Conservation (phyloP, 2,113 vertebrate genomes). For the Hippopotamus amphibius region DNA sequence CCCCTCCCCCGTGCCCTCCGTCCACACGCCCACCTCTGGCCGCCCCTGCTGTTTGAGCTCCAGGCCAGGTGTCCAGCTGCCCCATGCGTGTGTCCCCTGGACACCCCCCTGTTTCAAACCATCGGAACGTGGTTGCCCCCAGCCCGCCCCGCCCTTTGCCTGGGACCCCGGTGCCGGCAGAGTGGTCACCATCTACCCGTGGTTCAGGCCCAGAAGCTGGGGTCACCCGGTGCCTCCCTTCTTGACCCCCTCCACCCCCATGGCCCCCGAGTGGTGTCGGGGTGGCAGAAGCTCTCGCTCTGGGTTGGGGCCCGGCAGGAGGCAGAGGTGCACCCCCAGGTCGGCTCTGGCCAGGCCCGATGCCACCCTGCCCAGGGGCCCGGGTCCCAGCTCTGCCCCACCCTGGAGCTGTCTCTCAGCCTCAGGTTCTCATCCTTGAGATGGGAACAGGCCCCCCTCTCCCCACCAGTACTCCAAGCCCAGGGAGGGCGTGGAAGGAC, state of each 20-base stretch:
- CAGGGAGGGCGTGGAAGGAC: not conserved
- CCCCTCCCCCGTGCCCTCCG: not conserved
- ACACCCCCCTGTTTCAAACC: too few relatives aligned
- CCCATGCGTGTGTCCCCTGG: not conserved
- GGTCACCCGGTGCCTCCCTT: not conserved
- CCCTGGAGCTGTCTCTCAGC: not conserved
- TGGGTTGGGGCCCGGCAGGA: not conserved
- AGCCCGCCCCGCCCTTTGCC: not conserved
- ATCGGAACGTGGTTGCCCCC: not conserved
- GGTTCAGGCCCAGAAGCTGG: not conserved
- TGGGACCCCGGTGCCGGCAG: rapidly evolving
- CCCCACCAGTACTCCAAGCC: not conserved
- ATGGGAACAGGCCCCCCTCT: too few relatives aligned
- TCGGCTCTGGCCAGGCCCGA: not conserved
- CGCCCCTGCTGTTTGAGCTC: not conserved
- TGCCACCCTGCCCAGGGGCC: not conserved
- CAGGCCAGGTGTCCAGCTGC: not conserved
- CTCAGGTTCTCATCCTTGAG: not conserved
- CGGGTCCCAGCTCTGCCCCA: not conserved
- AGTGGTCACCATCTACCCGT: not conserved
- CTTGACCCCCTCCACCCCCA: too few relatives aligned
- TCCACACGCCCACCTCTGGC: too few relatives aligned
- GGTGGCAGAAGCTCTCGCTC: not conserved
- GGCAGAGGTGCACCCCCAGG: not conserved
- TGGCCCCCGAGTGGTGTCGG: not conserved